These are phyloP conservation scores for Galleria mellonella DNA, from an alignment of 1,140 invertebrate genomes.

Conservation along the genomic window DNA sequence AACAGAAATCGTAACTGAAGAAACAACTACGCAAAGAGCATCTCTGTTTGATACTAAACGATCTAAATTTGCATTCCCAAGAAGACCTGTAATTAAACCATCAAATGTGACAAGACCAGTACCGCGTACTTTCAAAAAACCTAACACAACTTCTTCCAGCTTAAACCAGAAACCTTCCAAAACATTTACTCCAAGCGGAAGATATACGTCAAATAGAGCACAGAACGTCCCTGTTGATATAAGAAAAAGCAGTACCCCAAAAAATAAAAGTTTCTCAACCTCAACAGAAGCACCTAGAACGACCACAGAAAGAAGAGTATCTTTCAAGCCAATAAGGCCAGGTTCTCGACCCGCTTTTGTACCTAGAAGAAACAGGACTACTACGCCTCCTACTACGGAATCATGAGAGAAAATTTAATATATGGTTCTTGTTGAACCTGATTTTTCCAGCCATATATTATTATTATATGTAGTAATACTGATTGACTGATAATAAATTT, in stretches of 20 bases:
- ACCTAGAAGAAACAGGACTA: conserved; percentile 42
- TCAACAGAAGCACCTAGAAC: conserved; percentile 49
- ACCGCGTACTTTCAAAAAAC: conserved; percentile 32
- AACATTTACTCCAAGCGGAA: conserved; percentile 49
- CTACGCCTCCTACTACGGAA: conserved; percentile 36
- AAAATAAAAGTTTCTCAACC: conserved; percentile 27
- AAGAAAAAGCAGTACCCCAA: conserved; percentile 38
- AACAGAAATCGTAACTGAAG: conserved; percentile 40
- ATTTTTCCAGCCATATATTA: conserved; percentile 20
- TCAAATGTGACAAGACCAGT: conserved; percentile 40
- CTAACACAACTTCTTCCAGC: conserved; percentile 33
- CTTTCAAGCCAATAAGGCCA: conserved; percentile 54
- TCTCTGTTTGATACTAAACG: conserved; percentile 51
- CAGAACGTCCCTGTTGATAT: conserved; percentile 66
- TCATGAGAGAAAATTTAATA: conserved; percentile 20
- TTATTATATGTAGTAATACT: conserved; percentile 11
- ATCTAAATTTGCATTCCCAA: conserved; percentile 56
- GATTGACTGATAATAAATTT: conserved; percentile 7
- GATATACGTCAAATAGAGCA: conserved; percentile 43
- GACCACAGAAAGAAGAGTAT: conserved; percentile 53
- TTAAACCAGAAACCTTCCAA: conserved; percentile 49
- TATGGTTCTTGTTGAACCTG: conserved; percentile 14
- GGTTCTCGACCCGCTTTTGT: conserved; percentile 54
- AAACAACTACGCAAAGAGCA: conserved; percentile 41
- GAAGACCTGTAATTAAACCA: conserved; percentile 46